Conservation (phyloP, 2,113 vertebrate genomes). For the Monopterus albus region DNA sequence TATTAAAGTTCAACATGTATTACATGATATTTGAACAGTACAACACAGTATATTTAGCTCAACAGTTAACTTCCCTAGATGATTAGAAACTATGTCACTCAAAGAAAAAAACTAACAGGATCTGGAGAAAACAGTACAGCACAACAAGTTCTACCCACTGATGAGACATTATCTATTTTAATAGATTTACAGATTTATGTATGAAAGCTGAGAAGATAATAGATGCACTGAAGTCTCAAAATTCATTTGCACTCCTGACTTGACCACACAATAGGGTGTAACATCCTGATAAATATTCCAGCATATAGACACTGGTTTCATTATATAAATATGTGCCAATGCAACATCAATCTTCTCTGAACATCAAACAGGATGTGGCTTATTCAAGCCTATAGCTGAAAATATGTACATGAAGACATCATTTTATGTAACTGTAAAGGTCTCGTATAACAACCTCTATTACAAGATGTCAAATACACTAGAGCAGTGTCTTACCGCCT, state of each 20-base stretch:
- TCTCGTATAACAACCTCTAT: not conserved
- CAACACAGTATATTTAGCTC: not conserved
- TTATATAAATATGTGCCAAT: too few species aligned
- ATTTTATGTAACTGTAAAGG: not conserved
- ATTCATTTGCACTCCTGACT: not conserved
- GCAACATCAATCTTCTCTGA: too few species aligned
- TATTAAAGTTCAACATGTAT: not conserved
- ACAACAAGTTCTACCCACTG: not conserved
- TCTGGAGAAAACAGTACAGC: too few species aligned
- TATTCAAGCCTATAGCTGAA: not conserved
- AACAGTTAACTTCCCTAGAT: not conserved
- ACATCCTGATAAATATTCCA: conserved; percentile 9
- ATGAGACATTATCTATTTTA: too few species aligned
- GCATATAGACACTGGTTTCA: not conserved
- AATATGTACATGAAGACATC: not conserved
- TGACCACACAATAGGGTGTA: not conserved
- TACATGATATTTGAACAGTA: not conserved
- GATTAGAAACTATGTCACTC: not conserved
- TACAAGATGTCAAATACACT: not conserved
- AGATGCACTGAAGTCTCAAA: not conserved
- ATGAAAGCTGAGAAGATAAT: not conserved
- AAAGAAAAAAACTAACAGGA: too few species aligned
- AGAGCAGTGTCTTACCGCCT: not conserved
- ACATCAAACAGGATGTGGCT: too few species aligned
- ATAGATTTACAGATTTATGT: not conserved